phyloP scores from a whole-genome alignment of 92 coral and sea anemone species.

The Siderastrea siderea region DNA sequence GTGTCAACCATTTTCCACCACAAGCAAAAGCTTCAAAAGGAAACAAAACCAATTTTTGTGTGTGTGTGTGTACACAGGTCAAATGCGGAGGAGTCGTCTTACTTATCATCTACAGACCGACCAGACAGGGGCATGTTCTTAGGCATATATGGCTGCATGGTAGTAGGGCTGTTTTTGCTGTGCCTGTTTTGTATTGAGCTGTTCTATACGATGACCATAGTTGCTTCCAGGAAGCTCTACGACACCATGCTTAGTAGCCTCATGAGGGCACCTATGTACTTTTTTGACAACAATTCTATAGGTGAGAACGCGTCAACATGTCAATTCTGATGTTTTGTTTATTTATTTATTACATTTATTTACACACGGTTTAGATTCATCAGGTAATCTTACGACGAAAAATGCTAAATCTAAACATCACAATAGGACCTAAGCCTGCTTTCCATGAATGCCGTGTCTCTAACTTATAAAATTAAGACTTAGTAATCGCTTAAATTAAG shows the following conservation, averaged over 20 bases:
- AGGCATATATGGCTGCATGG: conserved; percentile 74
- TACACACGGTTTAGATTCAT: too few relatives aligned
- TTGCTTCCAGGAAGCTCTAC: conserved; percentile 77
- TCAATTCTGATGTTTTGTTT: neutral
- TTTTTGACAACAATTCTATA: conserved; percentile 84
- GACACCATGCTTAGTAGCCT: conserved; percentile 66
- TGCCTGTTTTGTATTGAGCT: conserved; percentile 65
- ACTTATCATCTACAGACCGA: conserved; percentile 21
- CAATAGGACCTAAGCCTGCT: too few relatives aligned
- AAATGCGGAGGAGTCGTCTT: conserved; percentile 69
- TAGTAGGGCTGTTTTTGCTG: conserved; percentile 58
- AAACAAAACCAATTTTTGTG: neutral
- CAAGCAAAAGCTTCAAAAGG: neutral
- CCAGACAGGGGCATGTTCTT: conserved; percentile 67
- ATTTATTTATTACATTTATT: neutral
- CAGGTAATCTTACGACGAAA: too few relatives aligned
- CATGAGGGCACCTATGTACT: conserved; percentile 78
- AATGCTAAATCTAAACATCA: too few relatives aligned
- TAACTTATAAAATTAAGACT: too few relatives aligned
- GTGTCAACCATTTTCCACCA: too few relatives aligned
- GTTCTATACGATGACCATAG: conserved; percentile 66
- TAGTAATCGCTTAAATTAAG: too few relatives aligned
- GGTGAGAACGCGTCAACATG: neutral
- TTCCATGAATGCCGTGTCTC: too few relatives aligned
- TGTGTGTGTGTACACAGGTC: conserved; percentile 52